phyloP scores from a whole-genome alignment of 2,888 invertebrate genomes.

The Dryadula phaetusa region DNA sequence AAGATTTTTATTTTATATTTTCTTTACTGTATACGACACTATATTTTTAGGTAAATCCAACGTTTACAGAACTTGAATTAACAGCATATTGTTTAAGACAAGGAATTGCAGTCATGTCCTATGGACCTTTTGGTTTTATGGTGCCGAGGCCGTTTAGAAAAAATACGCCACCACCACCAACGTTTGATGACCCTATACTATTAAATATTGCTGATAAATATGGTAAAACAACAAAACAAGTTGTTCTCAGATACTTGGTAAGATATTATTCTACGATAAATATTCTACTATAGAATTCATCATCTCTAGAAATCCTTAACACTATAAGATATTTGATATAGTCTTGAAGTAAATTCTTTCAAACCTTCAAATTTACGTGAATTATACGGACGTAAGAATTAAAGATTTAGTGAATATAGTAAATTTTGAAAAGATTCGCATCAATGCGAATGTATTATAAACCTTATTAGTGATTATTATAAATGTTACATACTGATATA shows the following conservation, averaged over 20 bases:
- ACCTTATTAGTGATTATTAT: no score
- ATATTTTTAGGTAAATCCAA: slow-evolving; percentile 28
- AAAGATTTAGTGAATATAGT: no score
- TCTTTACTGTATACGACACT: neutral
- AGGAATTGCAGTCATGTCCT: slow-evolving; percentile 30
- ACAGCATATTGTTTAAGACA: slow-evolving; percentile 30
- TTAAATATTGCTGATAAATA: slow-evolving; percentile 85
- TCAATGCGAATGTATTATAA: no score
- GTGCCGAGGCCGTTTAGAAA: slow-evolving; percentile 26
- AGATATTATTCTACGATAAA: slow-evolving; percentile 33
- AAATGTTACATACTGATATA: no score
- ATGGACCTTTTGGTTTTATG: slow-evolving; percentile 27
- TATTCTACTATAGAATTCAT: no score
- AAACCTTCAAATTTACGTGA: no score
- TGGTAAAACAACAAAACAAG: slow-evolving; percentile 85
- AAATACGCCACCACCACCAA: slow-evolving; percentile 12
- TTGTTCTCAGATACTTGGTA: slow-evolving; percentile 87
- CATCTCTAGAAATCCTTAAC: no score
- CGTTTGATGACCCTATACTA: slow-evolving; percentile 63
- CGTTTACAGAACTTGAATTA: slow-evolving; percentile 25
- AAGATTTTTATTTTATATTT: neutral
- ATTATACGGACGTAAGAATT: no score
- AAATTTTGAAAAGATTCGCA: no score
- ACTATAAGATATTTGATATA: no score
- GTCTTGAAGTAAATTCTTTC: no score